phyloP scores from a whole-genome alignment of 2,113 vertebrate genomes.

The Monopterus albus region DNA sequence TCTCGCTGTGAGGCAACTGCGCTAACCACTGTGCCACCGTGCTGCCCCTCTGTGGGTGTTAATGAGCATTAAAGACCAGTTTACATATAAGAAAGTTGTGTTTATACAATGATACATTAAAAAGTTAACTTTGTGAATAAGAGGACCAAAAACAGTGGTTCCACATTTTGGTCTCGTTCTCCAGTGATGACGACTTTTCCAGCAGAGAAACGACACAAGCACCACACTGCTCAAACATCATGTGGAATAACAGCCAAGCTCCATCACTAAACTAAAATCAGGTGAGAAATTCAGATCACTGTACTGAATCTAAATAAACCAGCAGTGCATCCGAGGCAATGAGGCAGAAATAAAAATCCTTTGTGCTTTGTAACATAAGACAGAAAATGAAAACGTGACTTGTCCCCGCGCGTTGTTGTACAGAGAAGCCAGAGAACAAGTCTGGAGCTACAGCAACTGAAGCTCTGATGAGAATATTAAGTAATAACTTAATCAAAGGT shows the following conservation, averaged over 20 bases:
- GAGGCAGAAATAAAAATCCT: conserved; percentile 25
- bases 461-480: no score
- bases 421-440: background rate
- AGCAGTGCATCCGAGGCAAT: background rate
- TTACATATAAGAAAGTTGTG: no score
- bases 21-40: no score
- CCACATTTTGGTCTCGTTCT: no score
- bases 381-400: background rate
- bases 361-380: conserved; percentile 34
- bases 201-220: background rate
- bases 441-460: no score
- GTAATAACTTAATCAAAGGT: background rate
- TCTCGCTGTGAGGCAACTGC: no score
- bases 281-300: background rate
- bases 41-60: no score
- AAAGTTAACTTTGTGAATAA: background rate
- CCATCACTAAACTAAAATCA: background rate
- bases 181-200: conserved; percentile 61
- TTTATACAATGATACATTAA: background rate
- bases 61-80: no score
- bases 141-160: background rate
- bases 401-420: no score
- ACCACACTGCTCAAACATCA: conserved; percentile 6
- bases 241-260: background rate
- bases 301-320: background rate